Conservation (phyloP, 2,797 vertebrate species). For the Xenentodon cancila region DNA sequence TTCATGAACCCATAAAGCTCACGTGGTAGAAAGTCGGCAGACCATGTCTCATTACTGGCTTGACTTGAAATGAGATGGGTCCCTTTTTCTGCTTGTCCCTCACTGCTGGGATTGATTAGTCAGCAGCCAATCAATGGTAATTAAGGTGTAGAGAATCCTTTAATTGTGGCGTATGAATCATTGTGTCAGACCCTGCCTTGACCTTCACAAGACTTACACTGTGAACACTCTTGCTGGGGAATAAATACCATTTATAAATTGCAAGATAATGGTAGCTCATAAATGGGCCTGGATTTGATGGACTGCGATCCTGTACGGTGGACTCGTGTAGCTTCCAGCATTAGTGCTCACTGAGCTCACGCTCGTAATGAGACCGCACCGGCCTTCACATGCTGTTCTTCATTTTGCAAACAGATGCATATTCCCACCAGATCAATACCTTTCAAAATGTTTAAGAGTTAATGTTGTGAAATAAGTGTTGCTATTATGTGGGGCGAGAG, state of each 20-base stretch:
- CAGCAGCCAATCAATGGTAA: constrained; percentile 84
- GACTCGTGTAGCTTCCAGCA: background rate
- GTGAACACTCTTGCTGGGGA: constrained; percentile 46
- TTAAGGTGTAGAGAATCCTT: constrained; percentile 84
- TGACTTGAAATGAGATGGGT: constrained; percentile 69
- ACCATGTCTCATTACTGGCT: constrained; percentile 77
- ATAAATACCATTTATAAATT: constrained; percentile 70
- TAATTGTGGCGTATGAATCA: constrained; percentile 83
- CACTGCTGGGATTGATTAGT: constrained; percentile 78
- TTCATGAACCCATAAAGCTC: constrained; percentile 74
- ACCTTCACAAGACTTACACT: constrained; percentile 70
- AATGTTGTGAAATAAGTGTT: constrained; percentile 67
- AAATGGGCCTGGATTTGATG: constrained; percentile 50
- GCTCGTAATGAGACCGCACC: background rate
- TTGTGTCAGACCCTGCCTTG: constrained; percentile 74
- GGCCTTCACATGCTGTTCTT: constrained; percentile 4
- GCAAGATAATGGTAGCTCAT: constrained; percentile 43
- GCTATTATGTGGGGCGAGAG: constrained; percentile 54
- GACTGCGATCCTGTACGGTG: constrained; percentile 3
- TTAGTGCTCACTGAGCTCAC: background rate
- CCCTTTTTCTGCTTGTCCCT: constrained; percentile 65
- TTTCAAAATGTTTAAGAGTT: constrained; percentile 64
- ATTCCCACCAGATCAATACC: constrained; percentile 54
- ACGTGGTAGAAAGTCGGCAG: constrained; percentile 53
- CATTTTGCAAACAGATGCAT: constrained; percentile 33